Evolutionary conservation across 1,140 invertebrate genomes (phyloP), one percentile per base, ranked within the genome.

Genomic region (Babylonia areolata): DNA sequence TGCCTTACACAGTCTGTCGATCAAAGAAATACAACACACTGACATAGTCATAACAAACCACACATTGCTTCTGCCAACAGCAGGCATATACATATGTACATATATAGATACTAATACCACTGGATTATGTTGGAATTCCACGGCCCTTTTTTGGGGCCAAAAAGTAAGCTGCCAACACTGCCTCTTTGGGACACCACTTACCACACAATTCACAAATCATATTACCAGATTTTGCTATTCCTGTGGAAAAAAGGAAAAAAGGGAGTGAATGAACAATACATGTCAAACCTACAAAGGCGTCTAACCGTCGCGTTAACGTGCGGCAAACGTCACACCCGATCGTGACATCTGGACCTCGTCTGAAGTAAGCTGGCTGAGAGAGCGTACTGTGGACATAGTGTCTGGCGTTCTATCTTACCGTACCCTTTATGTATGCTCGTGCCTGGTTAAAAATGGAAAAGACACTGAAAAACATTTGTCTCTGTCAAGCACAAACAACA

Each of bases 281-380:
- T 23, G 58, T 64, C 58, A 64, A 64, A 64, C 58, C 58, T n/a
- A 64, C 58, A 64, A 64, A 64, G 58, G 58, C 58, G 58, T 64
- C 9, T 64, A 64, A 64, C 28, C 58, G 20, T 64, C 58, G 58
- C 58, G 58, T 64, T 64, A 23, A n/a, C 58, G 58, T 64, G 17
- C 58, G 58, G 28, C 58, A 64, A 23, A n/a, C 58, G 58, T 64
- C 58, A 64, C 58, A 64, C 28, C 58, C 28, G 58, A 64, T 64
- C 58, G 58, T 64, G 58, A 64, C 58, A 28, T 64, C 58, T 64
- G 58, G 58, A n/a, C 58, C 58, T 64, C 58, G 58, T 64, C 58
- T 64, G 58, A 64, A 23, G 58, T 64, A 23, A 64, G 28, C 20
- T n/a, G 17, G 20, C 5, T 64, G 58, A 64, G 17, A 28, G 20